Conservation (phyloP, 2,113 vertebrate species). For the Saccopteryx bilineata region DNA sequence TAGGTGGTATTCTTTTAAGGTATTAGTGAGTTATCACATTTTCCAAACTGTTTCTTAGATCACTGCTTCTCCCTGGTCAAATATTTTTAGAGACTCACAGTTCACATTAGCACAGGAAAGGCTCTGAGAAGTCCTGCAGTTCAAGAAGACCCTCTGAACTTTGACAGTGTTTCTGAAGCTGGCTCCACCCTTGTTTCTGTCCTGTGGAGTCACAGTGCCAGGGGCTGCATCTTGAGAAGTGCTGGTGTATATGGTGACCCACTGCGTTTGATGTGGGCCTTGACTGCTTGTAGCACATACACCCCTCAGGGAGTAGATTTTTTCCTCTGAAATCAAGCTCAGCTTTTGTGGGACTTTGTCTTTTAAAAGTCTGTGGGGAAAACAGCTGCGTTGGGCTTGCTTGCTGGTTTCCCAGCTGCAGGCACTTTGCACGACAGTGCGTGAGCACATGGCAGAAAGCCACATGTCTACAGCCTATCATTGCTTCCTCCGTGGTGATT, state of each 20-base stretch:
- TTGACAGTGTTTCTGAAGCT: background rate
- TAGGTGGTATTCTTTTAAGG: background rate
- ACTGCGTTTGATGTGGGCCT: background rate
- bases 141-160: background rate
- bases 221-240: background rate
- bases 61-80: background rate
- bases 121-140: background rate
- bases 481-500: no score
- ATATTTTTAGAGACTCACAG: background rate
- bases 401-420: no score
- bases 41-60: background rate
- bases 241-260: background rate
- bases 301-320: background rate
- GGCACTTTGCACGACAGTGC: no score
- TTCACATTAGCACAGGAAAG: background rate
- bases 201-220: background rate
- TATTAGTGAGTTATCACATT: background rate
- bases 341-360: background rate
- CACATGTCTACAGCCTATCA: no score
- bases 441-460: no score
- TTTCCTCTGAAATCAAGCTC: background rate
- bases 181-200: background rate
- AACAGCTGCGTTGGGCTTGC: background rate
- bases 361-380: background rate
- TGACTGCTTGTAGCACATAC: background rate